Conservation (phyloP, 2,113 vertebrate species). For the Brienomyrus brachyistius region DNA sequence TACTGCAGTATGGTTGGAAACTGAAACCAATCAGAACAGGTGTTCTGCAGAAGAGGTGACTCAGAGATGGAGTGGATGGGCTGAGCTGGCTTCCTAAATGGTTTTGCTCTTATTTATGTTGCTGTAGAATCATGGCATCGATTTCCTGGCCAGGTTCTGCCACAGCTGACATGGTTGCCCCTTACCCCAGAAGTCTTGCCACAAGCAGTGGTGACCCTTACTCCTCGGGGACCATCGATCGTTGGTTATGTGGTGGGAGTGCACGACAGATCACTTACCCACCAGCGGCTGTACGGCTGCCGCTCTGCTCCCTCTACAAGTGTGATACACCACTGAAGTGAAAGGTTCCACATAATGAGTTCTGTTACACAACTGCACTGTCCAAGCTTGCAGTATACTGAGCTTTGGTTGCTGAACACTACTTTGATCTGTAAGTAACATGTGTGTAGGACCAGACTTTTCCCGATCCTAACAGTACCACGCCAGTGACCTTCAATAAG, state of each 20-base stretch:
- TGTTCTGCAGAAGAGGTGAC: not conserved
- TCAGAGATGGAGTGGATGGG: not conserved
- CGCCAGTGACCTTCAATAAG: not conserved
- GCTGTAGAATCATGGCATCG: not conserved
- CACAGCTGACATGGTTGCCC: not conserved
- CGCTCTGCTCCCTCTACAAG: not conserved
- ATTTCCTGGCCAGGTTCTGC: not conserved
- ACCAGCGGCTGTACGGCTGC: not conserved
- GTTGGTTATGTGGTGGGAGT: not conserved
- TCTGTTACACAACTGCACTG: no score
- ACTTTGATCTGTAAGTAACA: not conserved
- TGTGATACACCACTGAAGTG: not conserved
- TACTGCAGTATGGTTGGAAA: not conserved
- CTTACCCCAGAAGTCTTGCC: not conserved
- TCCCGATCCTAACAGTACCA: not conserved
- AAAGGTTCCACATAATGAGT: not conserved
- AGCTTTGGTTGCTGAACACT: not conserved
- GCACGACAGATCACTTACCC: not conserved
- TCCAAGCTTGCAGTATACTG: not conserved
- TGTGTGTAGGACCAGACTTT: not conserved
- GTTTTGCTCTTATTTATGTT: not conserved
- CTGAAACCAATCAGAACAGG: not conserved
- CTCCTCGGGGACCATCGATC: conserved; percentile 12
- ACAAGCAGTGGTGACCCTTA: not conserved
- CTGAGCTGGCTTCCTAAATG: not conserved